These are phyloP conservation scores for rat (Rattus norvegicus) DNA, from an alignment of 2,113 vertebrate species.

Conservation along the genomic window DNA sequence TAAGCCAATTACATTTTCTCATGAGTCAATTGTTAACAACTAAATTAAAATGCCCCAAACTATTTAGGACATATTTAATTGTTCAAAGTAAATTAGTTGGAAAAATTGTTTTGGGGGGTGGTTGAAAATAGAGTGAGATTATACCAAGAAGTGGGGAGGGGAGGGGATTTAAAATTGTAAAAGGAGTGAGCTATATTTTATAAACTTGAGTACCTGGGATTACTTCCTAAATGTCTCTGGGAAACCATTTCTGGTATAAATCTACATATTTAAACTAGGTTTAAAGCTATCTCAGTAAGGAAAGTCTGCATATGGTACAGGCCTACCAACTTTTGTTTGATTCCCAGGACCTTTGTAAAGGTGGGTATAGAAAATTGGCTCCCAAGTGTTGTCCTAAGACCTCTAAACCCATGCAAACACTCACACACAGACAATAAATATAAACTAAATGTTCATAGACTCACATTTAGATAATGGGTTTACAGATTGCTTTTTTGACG, in stretches of 20 bases:
- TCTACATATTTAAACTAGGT: background rate
- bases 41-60: slow-evolving; percentile 32
- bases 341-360: background rate
- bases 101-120: background rate
- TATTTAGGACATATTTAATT: slow-evolving; percentile 41
- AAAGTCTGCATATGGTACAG: background rate
- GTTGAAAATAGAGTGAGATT: slow-evolving; percentile 4
- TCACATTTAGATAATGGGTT: background rate
- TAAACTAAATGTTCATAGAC: background rate
- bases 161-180: background rate
- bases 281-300: background rate
- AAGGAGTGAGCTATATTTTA: background rate
- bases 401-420: background rate
- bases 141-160: background rate
- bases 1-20: slow-evolving; percentile 38
- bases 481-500: background rate
- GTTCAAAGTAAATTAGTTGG: slow-evolving; percentile 19
- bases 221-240: background rate
- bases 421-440: background rate
- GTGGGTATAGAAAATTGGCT: background rate
- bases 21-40: background rate
- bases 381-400: background rate
- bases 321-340: background rate
- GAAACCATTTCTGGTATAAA: background rate
- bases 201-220: background rate